Evolutionary conservation across 1,140 invertebrate genomes (phyloP), one percentile per base, ranked within the genome.

Genomic region (Pseudachorutes palmiensis): DNA sequence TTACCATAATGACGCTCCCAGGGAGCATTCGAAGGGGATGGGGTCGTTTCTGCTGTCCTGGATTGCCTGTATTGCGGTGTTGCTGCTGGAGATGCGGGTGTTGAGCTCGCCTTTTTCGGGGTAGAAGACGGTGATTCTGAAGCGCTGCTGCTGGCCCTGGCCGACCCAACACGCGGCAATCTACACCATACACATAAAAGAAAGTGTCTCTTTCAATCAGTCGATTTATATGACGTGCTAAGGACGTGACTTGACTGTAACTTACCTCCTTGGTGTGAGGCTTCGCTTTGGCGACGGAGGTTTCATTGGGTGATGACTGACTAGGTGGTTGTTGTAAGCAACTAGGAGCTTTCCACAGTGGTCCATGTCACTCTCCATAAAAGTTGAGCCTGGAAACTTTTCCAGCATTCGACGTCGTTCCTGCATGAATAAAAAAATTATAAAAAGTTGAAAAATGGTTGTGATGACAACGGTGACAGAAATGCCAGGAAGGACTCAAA

Each of bases 361-460:
- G 32, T 87, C 83, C 51, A 88, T 83, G 76, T 96, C 92, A 48
- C 82, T 82, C 70, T 85, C 83, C 2, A 85, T 79, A 48, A 92
- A 79, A 1, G 88, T 87, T 59, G 88, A 80, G 60, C 87, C 88
- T 0, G 91, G 90, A 77, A 87, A 94, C 29, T 90, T 84, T 75
- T 91, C 89, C 74, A 88, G 87, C 64, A 96, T 78, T 65, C 91
- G 83, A 68, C 87, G 83, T 49, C 91, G 82, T 78, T 94, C 92
- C 88, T 92, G 76, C 2, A 79, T 76, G 66, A 45, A 63, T 9
- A 5, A 26, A 14, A 55, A 55, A 22, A 55, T 9, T 14, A 55
- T 45, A 12, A 12, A 9, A 45, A 12, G 9, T 12, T 45, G 36
- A 45, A 45, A 45, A 45, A 12, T 19, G 19, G 9, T 45, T 9